Conservation (phyloP, 30 jellyfish, hydroid and myxozoan genomes). For the Aurelia aurita complex sp. Pacific region DNA sequence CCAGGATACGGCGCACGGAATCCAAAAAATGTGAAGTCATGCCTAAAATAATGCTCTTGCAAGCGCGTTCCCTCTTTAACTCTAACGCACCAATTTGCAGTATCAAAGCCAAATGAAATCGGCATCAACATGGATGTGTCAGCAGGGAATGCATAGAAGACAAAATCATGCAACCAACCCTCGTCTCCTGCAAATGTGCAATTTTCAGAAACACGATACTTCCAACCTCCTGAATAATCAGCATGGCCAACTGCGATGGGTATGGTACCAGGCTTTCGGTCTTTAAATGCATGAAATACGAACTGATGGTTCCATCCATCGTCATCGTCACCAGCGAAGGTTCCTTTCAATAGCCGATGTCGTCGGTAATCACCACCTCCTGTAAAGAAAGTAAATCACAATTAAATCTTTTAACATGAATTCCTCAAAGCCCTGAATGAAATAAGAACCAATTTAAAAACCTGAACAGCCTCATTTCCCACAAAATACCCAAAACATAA, state of each 20-base stretch:
- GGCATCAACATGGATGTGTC: slow-evolving; percentile 35
- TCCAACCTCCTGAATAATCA: slow-evolving; percentile 48
- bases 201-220: slow-evolving; percentile 45
- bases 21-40: slow-evolving; percentile 38
- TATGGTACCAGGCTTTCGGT: slow-evolving; percentile 60
- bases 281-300: slow-evolving; percentile 30
- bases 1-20: slow-evolving; percentile 48
- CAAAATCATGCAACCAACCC: slow-evolving; percentile 63
- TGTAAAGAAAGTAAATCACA: background rate
- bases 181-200: slow-evolving; percentile 54
- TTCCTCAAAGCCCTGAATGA: too few relatives aligned
- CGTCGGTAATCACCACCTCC: slow-evolving; percentile 46
- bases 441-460: too few relatives aligned
- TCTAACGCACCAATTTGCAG: slow-evolving; percentile 28
- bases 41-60: slow-evolving; percentile 30
- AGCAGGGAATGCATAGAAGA: slow-evolving; percentile 53
- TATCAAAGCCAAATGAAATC: slow-evolving; percentile 38
- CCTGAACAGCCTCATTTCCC: too few relatives aligned
- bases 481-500: too few relatives aligned
- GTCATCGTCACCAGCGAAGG: slow-evolving; percentile 6
- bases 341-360: slow-evolving; percentile 19
- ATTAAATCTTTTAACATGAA: background rate
- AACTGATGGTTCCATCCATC: slow-evolving; percentile 42
- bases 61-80: slow-evolving; percentile 18
- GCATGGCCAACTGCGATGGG: slow-evolving; percentile 74